Conservation (phyloP, 1,140 invertebrate species). For the Drosophila sucinea region DNA sequence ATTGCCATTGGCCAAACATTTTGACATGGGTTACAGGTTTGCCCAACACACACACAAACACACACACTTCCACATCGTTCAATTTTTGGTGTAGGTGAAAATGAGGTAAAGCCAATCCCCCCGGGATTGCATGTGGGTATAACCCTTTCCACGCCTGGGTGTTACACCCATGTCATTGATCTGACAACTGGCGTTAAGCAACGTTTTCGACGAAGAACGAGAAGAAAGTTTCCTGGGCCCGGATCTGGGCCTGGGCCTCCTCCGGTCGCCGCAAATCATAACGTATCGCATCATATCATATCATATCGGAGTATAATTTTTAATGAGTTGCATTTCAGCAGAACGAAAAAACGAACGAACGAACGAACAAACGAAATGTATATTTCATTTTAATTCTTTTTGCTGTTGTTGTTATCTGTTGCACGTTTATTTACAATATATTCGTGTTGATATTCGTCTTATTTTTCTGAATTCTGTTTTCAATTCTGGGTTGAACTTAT, state of each 20-base stretch:
- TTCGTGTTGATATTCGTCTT: slow-evolving; percentile 19
- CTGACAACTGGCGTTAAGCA: slow-evolving; percentile 71
- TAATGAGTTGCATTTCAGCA: slow-evolving; percentile 67
- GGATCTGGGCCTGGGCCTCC: not conserved
- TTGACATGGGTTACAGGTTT: slow-evolving; percentile 60
- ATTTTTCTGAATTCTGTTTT: not conserved
- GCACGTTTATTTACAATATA: slow-evolving; percentile 49
- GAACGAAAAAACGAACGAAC: not conserved
- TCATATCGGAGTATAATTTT: slow-evolving; percentile 63
- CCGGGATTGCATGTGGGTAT: slow-evolving; percentile 17
- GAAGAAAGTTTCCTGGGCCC: slow-evolving; percentile 38
- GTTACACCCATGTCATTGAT: slow-evolving; percentile 70
- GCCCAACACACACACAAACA: slow-evolving; percentile 21
- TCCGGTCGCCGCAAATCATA: slow-evolving; percentile 64
- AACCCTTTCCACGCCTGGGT: slow-evolving; percentile 68
- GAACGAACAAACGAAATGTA: slow-evolving; percentile 29
- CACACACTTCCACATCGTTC: slow-evolving; percentile 6
- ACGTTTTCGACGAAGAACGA: slow-evolving; percentile 25
- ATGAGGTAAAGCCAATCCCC: slow-evolving; percentile 37
- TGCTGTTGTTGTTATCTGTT: slow-evolving; percentile 46
- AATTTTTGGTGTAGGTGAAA: slow-evolving; percentile 60
- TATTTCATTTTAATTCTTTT: slow-evolving; percentile 66
- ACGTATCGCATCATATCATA: slow-evolving; percentile 65
- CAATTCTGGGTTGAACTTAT: slow-evolving; percentile 52
- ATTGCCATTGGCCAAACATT: slow-evolving; percentile 76